Evolutionary conservation across 2,888 invertebrate genomes (phyloP).

Genomic region (Troides helena): DNA sequence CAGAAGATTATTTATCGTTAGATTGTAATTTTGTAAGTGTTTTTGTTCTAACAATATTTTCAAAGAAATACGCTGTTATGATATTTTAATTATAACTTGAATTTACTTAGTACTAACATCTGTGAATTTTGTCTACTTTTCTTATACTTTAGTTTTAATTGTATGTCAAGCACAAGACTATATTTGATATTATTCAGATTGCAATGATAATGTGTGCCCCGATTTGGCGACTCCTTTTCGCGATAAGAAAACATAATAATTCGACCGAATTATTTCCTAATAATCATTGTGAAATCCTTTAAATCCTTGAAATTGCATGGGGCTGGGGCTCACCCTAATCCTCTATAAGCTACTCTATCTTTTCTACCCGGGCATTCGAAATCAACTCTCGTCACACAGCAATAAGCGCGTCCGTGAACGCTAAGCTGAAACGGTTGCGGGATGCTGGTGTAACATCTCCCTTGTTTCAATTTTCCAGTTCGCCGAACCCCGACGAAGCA

Average conservation of each 20-base stretch:
- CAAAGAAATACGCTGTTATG: not conserved
- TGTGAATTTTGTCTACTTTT: too few relatives aligned
- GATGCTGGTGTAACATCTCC: constrained; percentile 35
- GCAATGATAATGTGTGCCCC: not conserved
- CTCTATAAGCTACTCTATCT: constrained; percentile 24
- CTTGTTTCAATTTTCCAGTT: constrained; percentile 74
- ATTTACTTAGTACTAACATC: too few relatives aligned
- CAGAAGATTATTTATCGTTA: constrained; percentile 65
- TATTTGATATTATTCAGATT: not conserved
- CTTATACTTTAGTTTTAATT: too few relatives aligned
- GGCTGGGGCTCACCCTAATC: constrained; percentile 41
- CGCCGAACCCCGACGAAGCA: constrained; percentile 60
- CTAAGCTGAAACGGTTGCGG: constrained; percentile 11
- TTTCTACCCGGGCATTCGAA: constrained; percentile 14
- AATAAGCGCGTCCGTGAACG: not conserved
- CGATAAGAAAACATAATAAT: constrained; percentile 15
- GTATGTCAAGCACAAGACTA: not conserved
- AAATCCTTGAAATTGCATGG: constrained; percentile 65
- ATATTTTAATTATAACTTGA: too few relatives aligned
- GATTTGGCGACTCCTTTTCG: not conserved
- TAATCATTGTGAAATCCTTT: constrained; percentile 46
- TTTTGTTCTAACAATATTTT: not conserved
- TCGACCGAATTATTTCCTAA: constrained; percentile 53
- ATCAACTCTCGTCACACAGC: constrained; percentile 11
- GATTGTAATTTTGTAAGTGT: constrained; percentile 42